Base-by-base conservation (phyloP, 2,888 invertebrate genomes). In the Apomyelois bistriatella region DNA sequence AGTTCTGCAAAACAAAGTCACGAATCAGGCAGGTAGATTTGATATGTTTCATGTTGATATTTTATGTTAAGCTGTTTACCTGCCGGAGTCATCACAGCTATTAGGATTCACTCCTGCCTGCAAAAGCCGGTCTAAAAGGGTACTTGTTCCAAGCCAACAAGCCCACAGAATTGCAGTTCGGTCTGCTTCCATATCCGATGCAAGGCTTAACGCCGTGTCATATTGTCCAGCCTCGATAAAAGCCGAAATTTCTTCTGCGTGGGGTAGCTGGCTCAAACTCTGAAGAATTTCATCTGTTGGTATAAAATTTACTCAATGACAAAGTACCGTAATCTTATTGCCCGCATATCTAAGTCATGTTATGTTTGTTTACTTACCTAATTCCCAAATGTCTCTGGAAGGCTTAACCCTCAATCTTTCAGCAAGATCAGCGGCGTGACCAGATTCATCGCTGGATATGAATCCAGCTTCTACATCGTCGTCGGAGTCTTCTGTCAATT, bases 31-130 rank as follows among this genome's bases (percentile, higher is more conserved):
- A 22, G 22, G 7, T n/a, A 5, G 8, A 9, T 42, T 10, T 22
- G 22, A 42, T 10, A 10, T 3, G 17, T 1, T 22, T 42, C n/a
- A 42, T 8, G 0, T 42, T 4, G n/a, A 22, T 22, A 12, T 17
- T 30, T 43, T 30, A n/a, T 12, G n/a, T 16, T 4, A 28, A 32
- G 22, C n/a, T 17, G 17, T 48, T 61, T 89, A 94, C 94, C 94
- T 92, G 64, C 95, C 95, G 53, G 91, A 91, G 22, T 87, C 85
- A 72, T 97, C 97, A 32, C 85, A 77, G 8, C 89, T 90, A 61
- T 95, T 93, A 12, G 94, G 91, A 67, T 93, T 90, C 1, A 93
- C 93, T 0, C 93, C 93, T 43, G 88, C 74, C 17, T 89, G 83
- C 40, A 94, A 64, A 9, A 94, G 72, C 58, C 76, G 79, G 50